Evolutionary conservation across 2,797 vertebrate genomes (phyloP).

Genomic region (Mormyrus hasselquistii): DNA sequence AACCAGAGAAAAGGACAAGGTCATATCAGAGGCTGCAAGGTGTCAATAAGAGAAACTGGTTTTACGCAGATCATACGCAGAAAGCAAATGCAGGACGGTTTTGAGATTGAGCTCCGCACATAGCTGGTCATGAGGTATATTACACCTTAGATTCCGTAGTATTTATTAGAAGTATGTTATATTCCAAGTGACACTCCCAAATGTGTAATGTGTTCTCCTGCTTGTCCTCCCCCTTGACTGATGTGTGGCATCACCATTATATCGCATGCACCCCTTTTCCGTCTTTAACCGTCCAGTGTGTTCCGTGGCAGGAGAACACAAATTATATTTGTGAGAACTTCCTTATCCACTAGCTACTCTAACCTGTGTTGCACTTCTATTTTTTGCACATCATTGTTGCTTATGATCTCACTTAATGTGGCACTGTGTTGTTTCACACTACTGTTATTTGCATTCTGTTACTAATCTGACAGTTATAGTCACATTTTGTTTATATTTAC

Average conservation of each 20-base stretch:
- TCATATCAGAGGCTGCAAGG: neutral
- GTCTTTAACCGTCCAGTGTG: neutral
- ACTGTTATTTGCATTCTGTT: neutral
- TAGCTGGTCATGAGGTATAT: neutral
- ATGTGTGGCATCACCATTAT: neutral
- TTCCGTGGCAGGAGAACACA: neutral
- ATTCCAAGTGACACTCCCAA: neutral
- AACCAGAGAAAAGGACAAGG: neutral
- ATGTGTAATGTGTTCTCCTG: neutral
- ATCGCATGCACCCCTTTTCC: neutral
- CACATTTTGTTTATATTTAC: neutral
- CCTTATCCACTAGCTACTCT: neutral
- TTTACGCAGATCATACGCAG: neutral
- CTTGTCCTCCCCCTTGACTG: neutral
- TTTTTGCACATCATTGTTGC: neutral
- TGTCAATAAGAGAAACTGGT: neutral
- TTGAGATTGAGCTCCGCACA: neutral
- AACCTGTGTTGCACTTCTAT: neutral
- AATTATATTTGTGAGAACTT: neutral
- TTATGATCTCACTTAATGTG: neutral
- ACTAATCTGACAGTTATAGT: neutral
- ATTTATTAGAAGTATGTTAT: neutral
- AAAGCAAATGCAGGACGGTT: neutral
- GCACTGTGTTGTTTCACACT: neutral
- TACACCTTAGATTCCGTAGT: neutral